These are phyloP conservation scores for Uropsilus gracilis DNA, from an alignment of 2,113 vertebrate genomes.

Conservation along the genomic window DNA sequence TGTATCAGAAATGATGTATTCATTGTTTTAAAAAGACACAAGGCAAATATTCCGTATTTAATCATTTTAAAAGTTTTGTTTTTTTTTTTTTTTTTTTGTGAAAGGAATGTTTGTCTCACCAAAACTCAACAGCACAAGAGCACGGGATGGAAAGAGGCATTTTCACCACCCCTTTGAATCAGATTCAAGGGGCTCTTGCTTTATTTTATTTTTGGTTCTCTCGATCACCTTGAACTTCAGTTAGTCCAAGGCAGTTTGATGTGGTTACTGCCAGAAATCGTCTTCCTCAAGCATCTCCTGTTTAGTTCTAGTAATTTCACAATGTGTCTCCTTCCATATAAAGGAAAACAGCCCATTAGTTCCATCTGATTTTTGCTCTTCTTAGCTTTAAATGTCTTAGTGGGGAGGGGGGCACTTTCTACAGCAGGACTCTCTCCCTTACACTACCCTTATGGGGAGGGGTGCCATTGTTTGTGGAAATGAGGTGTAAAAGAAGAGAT, in stretches of 20 bases:
- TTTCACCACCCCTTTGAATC: background rate
- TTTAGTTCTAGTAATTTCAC: background rate
- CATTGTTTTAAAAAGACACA: background rate
- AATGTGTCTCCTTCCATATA: rapidly evolving
- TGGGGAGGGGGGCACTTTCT: background rate
- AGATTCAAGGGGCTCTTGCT: background rate
- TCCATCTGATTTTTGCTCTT: background rate
- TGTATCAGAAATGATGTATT: background rate
- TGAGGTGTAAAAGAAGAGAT: background rate
- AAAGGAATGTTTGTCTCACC: background rate
- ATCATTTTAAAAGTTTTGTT: background rate
- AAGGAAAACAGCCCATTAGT: background rate
- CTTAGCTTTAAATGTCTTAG: background rate
- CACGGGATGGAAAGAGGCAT: rapidly evolving
- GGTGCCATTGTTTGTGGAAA: background rate
- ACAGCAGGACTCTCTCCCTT: no score
- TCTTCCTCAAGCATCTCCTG: background rate
- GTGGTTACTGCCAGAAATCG: background rate
- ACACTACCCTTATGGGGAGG: no score
- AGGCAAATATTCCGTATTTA: background rate
- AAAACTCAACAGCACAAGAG: background rate
- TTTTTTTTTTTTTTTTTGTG: no score
- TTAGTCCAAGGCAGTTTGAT: background rate
- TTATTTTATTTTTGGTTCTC: background rate
- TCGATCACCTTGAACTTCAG: background rate